A percentile compares a stretch with the other conserved stretches of the same genome.
Conservation (phyloP, 1,140 invertebrate genomes). For the Diachasmimorpha longicaudata region DNA sequence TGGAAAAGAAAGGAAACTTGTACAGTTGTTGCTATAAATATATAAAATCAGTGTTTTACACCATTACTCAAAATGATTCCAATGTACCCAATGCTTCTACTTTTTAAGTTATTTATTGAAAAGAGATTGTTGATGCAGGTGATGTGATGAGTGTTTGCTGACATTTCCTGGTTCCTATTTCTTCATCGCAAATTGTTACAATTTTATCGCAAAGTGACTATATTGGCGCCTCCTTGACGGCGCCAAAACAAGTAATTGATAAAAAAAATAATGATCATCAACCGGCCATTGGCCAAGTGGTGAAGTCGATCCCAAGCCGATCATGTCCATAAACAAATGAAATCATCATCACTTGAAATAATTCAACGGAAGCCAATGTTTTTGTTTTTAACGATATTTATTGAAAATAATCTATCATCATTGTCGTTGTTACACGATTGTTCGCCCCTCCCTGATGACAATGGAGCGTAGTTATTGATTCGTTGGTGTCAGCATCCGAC, state of each 20-base stretch:
- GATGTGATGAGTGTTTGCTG: background rate
- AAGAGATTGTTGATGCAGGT: slow-evolving; percentile 19
- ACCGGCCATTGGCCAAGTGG: too few relatives aligned
- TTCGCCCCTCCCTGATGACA: background rate
- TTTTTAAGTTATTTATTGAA: slow-evolving; percentile 45
- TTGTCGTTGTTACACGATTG: slow-evolving; percentile 21
- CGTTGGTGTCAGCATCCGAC: background rate
- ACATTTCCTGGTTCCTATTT: background rate
- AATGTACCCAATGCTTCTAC: background rate
- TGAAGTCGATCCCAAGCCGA: too few relatives aligned
- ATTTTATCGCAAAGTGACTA: background rate
- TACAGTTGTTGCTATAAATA: slow-evolving; percentile 65
- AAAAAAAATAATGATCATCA: too few relatives aligned
- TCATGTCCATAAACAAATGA: too few relatives aligned
- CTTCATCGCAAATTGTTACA: background rate
- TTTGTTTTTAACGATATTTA: slow-evolving; percentile 38
- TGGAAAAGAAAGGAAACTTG: slow-evolving; percentile 46
- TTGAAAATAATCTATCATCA: slow-evolving; percentile 47
- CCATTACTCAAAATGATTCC: slow-evolving; percentile 40
- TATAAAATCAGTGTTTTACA: slow-evolving; percentile 63
- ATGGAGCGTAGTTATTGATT: background rate
- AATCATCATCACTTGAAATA: too few relatives aligned
- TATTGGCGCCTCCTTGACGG: background rate
- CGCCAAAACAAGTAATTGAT: background rate
- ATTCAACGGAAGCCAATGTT: too few relatives aligned